Base-by-base conservation (phyloP, 1,140 invertebrate species). In the Ectropis grisescens region DNA sequence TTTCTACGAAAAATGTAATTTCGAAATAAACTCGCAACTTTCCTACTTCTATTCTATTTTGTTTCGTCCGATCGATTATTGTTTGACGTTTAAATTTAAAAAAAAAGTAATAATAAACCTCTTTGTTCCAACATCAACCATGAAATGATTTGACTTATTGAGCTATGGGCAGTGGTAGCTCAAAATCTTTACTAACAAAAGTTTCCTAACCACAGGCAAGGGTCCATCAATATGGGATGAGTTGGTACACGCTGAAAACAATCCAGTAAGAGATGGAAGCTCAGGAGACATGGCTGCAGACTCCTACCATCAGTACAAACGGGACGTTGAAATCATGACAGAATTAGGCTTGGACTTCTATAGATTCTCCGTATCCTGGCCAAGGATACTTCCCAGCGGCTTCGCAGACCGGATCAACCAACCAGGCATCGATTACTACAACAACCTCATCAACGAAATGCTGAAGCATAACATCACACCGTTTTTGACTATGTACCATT, bases 361-460 rank as follows among this genome's bases (percentile, higher is more conserved):
- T 49, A 69, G 88, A n/a, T 89, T 90, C 62, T 90, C 88, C 0
- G 58, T 90, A 15, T 85, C 86, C 1, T 90, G 89, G 89, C 38
- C 88, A 1, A 55, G 89, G 10, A 82, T 90, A 1, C 61, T 89
- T 22, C 88, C 89, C 1, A 75, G 69, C 14, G 88, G 88, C 16
- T 85, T 83, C 25, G 50, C 75, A 13, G 71, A 83, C 29, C 44
- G 74, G 0, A 62, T 89, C 4, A 89, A 87, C 50, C 58, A 75
- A 28, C 47, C 68, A 3, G 88, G 87, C 15, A 69, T 90, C 1
- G 64, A 84, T 11, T 89, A 88, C 39, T 90, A 90, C 49, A 85
- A 85, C 41, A 78, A 82, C 19, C 38, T 90, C 1, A 87, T 90
- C n/a, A 59, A 88, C 40, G 85, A 84, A 41, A 58, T 90, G 13